Evolutionary conservation across 1,140 invertebrate species (phyloP), one percentile per base, ranked within the genome.

Genomic region (Aphaenogaster rudis): DNA sequence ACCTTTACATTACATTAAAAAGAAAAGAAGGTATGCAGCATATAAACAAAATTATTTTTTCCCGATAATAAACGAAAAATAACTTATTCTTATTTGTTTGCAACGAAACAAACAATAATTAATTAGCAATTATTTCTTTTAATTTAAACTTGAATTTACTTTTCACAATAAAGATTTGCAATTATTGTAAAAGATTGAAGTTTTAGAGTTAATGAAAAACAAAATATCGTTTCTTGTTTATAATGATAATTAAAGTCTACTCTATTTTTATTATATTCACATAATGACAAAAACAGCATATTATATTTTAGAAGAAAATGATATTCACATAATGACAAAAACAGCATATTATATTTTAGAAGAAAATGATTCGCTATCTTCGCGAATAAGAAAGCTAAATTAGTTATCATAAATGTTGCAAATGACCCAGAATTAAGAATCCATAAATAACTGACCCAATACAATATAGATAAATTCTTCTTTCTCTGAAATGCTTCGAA

Each of bases 251-350:
- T 0, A 2, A 45, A 42, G n/a, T 3, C 2, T 71, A 6, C 9
- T 9, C 6, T n/a, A 36, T 11, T 78, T 64, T 28, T 0, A 33
- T 77, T 61, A 39, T 2, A 52, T 74, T 42, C 0, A 17, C 1
- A 45, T 11, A 17, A 77, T 17, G 9, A 78, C 15, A 48, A 45
- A 3, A 78, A 17, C 15, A 2, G 0, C 1, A 15, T 63, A 78
- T 79, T 50, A 42, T 11, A 67, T 80, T 52, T 80, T 17, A 17
- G n/a, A 39, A 45, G 45, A 80, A 79, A 81, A 48, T 78, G 15
- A 17, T 4, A 52, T 74, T 42, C 0, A 17, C 1, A 45, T 11
- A 17, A 77, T 17, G 9, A 78, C 15, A 48, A 45, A 3, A 78
- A 17, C 15, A 2, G 1, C 1, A 15, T 63, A 78, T 79, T 50